Base-by-base conservation (phyloP, 2,113 vertebrate species). In the Neomonachus schauinslandi region DNA sequence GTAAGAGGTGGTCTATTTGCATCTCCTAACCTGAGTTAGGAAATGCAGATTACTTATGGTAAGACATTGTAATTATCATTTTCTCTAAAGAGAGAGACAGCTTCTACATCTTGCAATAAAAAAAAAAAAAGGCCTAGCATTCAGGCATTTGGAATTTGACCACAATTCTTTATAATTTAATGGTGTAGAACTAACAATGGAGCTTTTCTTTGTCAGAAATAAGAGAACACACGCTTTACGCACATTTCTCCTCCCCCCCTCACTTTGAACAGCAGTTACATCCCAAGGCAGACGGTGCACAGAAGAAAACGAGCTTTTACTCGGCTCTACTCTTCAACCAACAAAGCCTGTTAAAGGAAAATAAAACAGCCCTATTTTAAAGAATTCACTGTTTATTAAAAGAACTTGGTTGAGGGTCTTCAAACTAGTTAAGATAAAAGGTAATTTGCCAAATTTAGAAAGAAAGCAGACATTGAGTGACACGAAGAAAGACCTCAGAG, bases 11-110 rank as follows among this genome's bases (percentile, higher is more conserved):
- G 33, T 96, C 92, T 89, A 9, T 79, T 33, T 95, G 81, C 39
- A 96, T 93, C 94, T 97, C 93, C 89, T 91, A 22, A 79, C 89
- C 95, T 46, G 59, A 2, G 12, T 94, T 76, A 98, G 59, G n/a
- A 96, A 96, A 88, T 88, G 79, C 87, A 94, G 90, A 87, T 14
- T n/a, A 31, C 81, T 95, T 97, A 81, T 69, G 72, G 53, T 9
- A 18, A 94, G 24, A 26, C 9, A 12, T 31, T 28, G 55, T 61
- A 53, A 96, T 93, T 61, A 92, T 14, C 65, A n/a, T 49, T 36
- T 74, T 11, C 93, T 95, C 80, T 74, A 94, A 97, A 91, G 31
- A 96, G 7, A 57, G 12, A 84, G 3, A 86, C 46, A 90, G 65
- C 51, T 39, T 95, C 74, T 33, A 71, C 61, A 80, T 5, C 49